Base-by-base conservation (phyloP, 2,888 invertebrate genomes). In the Xiphydria camelus region DNA sequence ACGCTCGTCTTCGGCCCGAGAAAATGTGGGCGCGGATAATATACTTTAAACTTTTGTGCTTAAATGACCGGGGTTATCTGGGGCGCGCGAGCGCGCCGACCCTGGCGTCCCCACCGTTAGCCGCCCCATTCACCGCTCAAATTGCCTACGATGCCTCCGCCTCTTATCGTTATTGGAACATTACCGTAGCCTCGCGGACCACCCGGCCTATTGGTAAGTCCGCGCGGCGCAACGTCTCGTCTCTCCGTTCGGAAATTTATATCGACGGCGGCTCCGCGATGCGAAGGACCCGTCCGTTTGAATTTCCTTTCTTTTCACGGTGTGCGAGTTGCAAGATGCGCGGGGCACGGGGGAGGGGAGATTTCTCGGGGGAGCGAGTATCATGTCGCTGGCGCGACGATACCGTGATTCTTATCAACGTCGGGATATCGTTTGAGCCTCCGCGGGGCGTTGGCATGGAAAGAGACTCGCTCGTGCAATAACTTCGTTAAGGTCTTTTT, bases 51-150 rank as follows among this genome's bases (percentile, higher is more conserved):
- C 43, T 51, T 53, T 49, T 35, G 43, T 18, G 41, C 32, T 40
- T 51, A 53, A 51, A 47, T 47, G 50, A 55, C 53, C 53, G 42
- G 34, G 42, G 48, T 47, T 61, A 58, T 59, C 55, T 45, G 41
- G 25, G 45, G 41, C 41, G 37, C 40, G 36, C 44, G 44, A 42
- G 31, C 23, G 42, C 47, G 36, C 21, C 22, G 42, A 12, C 26
- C 37, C 23, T 29, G 19, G 10, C 15, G n/a, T 20, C 20, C 26
- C 18, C 9, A 45, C 43, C 53, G 35, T 58, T 58, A 53, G 45
- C 23, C 33, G 32, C 5, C 4, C 21, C 43, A 41, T 45, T 54
- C 45, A 18, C 17, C 34, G 34, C 22, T 21, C 32, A 41, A 35
- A 41, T 41, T 35, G 21, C 4, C 34, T 15, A n/a, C 19, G 18